Evolutionary conservation across 2,888 invertebrate species (phyloP), one percentile per base, ranked within the genome.

Genomic region (Platycheirus albimanus): DNA sequence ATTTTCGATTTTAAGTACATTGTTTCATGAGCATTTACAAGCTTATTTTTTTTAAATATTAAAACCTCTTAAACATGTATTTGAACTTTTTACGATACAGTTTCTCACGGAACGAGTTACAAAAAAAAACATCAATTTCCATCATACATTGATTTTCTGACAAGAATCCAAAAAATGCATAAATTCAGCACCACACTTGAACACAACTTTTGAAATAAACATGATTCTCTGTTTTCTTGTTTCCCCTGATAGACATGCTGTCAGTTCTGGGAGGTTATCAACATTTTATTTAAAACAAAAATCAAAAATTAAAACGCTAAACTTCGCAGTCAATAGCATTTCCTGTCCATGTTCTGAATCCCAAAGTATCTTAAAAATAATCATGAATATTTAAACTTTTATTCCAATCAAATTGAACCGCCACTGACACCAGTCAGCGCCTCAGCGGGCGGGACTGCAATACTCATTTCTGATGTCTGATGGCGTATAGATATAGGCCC

Each of bases 301-400:
- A 11, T 36, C 13, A 56, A 38, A 52, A 72, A 67, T 67, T 43
- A 61, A 72, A 52, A 45, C 54, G 10, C 24, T 4, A 71, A 64
- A 52, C 38, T 66, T 56, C 45, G 8, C 41, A 56, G 70, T 15
- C 76, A 61, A 81, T 43, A 69, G 58, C 76, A 81, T 81, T 81
- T 81, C 81, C 81, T 76, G 81, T 76, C 54, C 81, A 76, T 81
- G 81, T 81, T 63, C 71, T 49, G 70, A 71, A 52, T 47, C 24
- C 38, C 13, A 33, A 76, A 71, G 71, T 52, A 72, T 72, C 63
- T 24, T 6, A 54, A 17, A 41, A 30, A 61, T 17, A 19, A 64
- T 83, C 69, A 83, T 83, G 83, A 83, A 83, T 83, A 83, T 83
- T 83, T 64, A 83, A 83, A 83, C 83, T 47, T 69, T 64, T 58